A percentile compares a stretch with the other conserved stretches of the same genome.
Evolutionary conservation across 2,113 vertebrate genomes (phyloP).

Genomic region (Hiodon alosoides): DNA sequence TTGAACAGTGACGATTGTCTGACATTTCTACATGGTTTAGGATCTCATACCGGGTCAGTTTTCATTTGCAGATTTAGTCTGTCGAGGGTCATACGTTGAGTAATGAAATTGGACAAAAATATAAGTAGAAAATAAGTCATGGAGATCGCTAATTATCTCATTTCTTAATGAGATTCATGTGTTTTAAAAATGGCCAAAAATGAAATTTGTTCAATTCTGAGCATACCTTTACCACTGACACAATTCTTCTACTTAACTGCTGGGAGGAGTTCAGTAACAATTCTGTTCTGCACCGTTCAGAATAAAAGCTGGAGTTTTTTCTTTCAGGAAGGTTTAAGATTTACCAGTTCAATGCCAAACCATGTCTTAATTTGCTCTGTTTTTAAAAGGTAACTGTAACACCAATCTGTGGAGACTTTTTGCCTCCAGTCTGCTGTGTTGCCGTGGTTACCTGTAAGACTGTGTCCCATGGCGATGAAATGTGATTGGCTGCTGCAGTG

Average conservation of each 20-base stretch:
- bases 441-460: not conserved
- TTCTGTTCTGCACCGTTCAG: conserved; percentile 1
- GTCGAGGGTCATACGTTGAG: too few relatives aligned
- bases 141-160: not conserved
- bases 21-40: too few relatives aligned
- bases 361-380: conserved; percentile 27
- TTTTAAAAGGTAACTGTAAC: not conserved
- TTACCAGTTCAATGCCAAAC: conserved; percentile 50
- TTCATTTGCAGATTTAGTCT: not conserved
- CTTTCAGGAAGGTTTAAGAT: conserved; percentile 15
- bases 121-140: too few relatives aligned
- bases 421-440: conserved; percentile 15
- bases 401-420: not conserved
- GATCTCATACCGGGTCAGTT: not conserved
- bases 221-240: too few relatives aligned
- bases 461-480: too few relatives aligned
- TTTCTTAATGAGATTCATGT: too few relatives aligned
- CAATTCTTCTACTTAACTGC: too few relatives aligned
- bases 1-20: too few relatives aligned
- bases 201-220: not conserved
- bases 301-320: conserved; percentile 45
- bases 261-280: not conserved
- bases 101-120: too few relatives aligned
- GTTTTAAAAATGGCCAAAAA: too few relatives aligned
- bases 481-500: not conserved